Percentiles rank a stretch among this genome's conserved stretches.
Evolutionary conservation across 2,888 invertebrate genomes (phyloP).

Genomic region (Aproaerema taeniolella): DNA sequence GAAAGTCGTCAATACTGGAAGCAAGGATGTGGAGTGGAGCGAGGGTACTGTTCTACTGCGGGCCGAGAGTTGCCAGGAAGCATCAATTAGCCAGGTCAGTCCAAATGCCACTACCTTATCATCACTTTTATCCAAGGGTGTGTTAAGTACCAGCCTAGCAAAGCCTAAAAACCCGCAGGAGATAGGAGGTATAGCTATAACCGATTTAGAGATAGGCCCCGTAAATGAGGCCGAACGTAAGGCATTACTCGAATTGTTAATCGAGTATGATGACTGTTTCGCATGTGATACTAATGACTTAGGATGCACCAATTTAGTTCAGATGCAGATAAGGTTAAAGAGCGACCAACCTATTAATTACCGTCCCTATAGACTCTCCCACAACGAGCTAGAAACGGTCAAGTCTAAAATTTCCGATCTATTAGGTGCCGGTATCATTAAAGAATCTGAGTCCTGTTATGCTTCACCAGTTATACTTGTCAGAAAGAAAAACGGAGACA

Average conservation of each 20-base stretch:
- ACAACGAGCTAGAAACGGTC: conserved; percentile 15
- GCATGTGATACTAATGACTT: conserved; percentile 19
- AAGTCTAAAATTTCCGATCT: conserved; percentile 21
- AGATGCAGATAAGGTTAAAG: conserved; percentile 23
- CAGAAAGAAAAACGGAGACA: conserved; percentile 25
- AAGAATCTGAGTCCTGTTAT: conserved; percentile 22
- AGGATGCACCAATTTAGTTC: conserved; percentile 21
- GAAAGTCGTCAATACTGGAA: conserved; percentile 23
- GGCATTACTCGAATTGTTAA: conserved; percentile 14
- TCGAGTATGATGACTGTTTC: conserved; percentile 18
- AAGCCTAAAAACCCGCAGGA: background rate
- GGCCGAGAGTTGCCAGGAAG: conserved; percentile 16
- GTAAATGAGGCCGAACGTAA: conserved; percentile 12
- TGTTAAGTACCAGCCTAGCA: conserved; percentile 1
- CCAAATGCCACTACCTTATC: background rate
- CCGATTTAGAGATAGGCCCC: conserved; percentile 7
- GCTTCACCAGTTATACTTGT: conserved; percentile 27
- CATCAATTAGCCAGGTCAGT: conserved; percentile 12
- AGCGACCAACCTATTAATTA: conserved; percentile 19
- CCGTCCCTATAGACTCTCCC: conserved; percentile 19
- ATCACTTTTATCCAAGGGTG: background rate
- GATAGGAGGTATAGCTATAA: conserved; percentile 8
- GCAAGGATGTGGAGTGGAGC: conserved; percentile 14
- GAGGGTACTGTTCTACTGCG: conserved; percentile 14
- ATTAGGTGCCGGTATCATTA: conserved; percentile 25